Base-by-base conservation (phyloP, 2,888 invertebrate species). In the Cataglyphis rosenhaueri region DNA sequence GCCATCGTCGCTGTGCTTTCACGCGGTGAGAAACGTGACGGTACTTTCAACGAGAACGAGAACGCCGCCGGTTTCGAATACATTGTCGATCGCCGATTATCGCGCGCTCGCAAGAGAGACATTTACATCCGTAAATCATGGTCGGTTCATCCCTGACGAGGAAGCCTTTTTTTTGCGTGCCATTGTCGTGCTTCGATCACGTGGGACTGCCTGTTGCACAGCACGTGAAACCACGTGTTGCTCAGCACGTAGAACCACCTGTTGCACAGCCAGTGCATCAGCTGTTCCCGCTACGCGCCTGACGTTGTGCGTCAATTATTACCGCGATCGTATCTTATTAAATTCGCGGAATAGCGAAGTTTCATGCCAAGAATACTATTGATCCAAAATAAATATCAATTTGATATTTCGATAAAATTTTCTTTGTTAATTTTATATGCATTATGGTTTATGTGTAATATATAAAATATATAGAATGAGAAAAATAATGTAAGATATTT, bases 201-300 rank as follows among this genome's bases (percentile, higher is more conserved):
- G 84, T 88, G 87, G 87, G 86, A 83, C 68, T 83, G 73, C 75
- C 66, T 74, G 74, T 74, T 82, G 74, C 68, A 61, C 71, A 61
- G 55, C 41, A 55, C 73, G 76, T n/a, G 52, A 52, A 52, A 52
- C 52, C 52, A 52, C 52, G 52, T 52, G 52, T 52, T 52, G 52
- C 18, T n/a, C 52, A 82, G 64, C 85, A 87, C 85, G 83, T 89
- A 85, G 87, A 85, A 84, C 75, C 84, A 78, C 81, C 66, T 81
- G 78, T 78, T 82, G 81, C 70, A 41, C 52, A 52, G 66, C 48
- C 57, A 41, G 64, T 66, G 79, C 57, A 83, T 84, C 79, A 65
- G 73, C 52, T 64, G 64, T 61, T 52, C 44, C 15, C 25, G 55
- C n/a, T 59, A 59, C 35, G 59, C 35, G 66, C 70, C 21, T 61